These are phyloP conservation scores for Yponomeuta plumbellus DNA, from an alignment of 2,888 invertebrate species.

Conservation along the genomic window DNA sequence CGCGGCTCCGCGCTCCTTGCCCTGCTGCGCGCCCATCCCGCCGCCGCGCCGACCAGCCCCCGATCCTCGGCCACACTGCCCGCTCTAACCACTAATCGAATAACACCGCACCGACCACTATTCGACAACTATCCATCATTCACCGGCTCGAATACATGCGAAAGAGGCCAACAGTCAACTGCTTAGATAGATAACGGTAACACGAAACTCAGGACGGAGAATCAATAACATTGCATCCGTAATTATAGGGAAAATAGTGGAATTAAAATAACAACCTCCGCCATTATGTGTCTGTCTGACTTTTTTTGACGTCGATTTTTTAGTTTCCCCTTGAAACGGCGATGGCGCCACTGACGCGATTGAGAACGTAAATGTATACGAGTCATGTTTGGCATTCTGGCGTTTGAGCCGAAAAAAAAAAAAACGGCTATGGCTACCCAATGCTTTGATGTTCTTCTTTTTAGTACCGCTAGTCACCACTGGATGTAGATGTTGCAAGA, in stretches of 20 bases:
- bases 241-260: slow-evolving; percentile 23
- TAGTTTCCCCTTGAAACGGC: not conserved
- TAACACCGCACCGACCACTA: slow-evolving; percentile 4
- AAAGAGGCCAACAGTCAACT: not conserved
- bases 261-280: slow-evolving; percentile 56
- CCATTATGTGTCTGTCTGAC: slow-evolving; percentile 42
- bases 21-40: slow-evolving; percentile 94
- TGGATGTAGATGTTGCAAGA: too few species aligned
- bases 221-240: slow-evolving; percentile 20
- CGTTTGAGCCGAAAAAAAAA: not conserved
- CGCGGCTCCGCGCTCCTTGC: slow-evolving; percentile 89
- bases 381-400: not conserved
- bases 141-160: not conserved
- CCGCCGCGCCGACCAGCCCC: slow-evolving; percentile 31
- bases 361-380: not conserved
- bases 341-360: not conserved
- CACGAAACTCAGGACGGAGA: slow-evolving; percentile 18
- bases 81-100: slow-evolving; percentile 20
- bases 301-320: slow-evolving; percentile 3
- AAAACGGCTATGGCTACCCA: too few species aligned
- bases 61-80: slow-evolving; percentile 22
- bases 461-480: too few species aligned
- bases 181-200: not conserved
- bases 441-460: too few species aligned
- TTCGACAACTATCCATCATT: not conserved